Conservation (phyloP, 2,888 invertebrate species). For the Lepidocyrtinus sp. region DNA sequence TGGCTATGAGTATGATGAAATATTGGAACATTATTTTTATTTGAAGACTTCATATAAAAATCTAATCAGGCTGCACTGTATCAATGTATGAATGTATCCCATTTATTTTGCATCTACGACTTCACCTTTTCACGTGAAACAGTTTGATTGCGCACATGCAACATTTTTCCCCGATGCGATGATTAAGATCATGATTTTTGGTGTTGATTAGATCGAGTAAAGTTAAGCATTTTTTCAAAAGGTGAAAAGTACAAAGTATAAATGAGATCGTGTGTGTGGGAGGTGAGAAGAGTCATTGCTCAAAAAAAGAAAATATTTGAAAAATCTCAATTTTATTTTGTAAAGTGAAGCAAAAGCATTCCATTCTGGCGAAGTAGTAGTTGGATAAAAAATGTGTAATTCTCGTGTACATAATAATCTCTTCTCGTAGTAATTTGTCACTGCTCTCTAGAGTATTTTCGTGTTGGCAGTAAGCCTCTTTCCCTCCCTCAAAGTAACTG, state of each 20-base stretch:
- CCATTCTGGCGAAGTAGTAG: too few relatives aligned
- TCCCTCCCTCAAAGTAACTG: conserved; percentile 10
- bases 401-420: conserved; percentile 29
- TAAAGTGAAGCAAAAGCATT: background rate
- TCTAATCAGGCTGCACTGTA: too few relatives aligned
- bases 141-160: background rate
- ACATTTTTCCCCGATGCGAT: conserved; percentile 12
- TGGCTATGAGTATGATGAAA: too few relatives aligned
- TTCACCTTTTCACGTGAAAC: background rate
- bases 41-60: background rate
- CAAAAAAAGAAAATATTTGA: conserved; percentile 21
- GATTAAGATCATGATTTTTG: conserved; percentile 13
- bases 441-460: conserved; percentile 37
- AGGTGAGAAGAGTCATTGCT: conserved; percentile 48
- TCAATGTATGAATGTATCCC: background rate
- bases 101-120: background rate
- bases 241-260: conserved; percentile 21
- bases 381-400: background rate
- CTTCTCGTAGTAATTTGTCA: conserved; percentile 47
- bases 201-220: conserved; percentile 39
- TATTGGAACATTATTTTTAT: background rate
- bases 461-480: conserved; percentile 28
- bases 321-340: conserved; percentile 28
- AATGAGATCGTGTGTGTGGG: conserved; percentile 55
- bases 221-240: background rate